A percentile compares a stretch with the other conserved stretches of the same genome.
Evolutionary conservation across 2,888 invertebrate species (phyloP).

Genomic region (Crioceris asparagi): DNA sequence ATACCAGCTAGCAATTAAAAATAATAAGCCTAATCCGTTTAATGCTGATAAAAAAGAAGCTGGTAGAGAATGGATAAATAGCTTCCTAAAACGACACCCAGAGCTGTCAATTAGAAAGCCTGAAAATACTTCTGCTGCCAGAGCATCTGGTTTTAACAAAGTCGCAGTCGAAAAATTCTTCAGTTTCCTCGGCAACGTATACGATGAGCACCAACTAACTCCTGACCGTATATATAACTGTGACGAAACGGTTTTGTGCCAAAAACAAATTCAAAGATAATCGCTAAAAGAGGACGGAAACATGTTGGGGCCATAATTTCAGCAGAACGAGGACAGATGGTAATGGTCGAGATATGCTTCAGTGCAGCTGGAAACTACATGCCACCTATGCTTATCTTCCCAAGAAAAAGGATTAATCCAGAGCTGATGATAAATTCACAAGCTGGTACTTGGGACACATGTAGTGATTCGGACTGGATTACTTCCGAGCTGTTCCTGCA

Average conservation of each 20-base stretch:
- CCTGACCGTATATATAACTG: neutral
- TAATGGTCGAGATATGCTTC: conserved; percentile 21
- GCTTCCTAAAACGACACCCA: neutral
- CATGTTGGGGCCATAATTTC: conserved; percentile 20
- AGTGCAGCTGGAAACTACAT: conserved; percentile 20
- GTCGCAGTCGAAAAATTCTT: conserved; percentile 2
- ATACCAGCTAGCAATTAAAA: neutral
- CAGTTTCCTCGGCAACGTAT: neutral
- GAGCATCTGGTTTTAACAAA: conserved; percentile 3
- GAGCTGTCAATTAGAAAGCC: neutral
- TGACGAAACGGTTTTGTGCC: conserved; percentile 2
- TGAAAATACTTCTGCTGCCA: neutral
- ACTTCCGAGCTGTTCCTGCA: neutral
- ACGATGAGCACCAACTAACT: conserved; percentile 1
- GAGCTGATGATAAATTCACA: conserved; percentile 18
- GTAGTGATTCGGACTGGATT: conserved; percentile 9
- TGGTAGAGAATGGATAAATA: neutral
- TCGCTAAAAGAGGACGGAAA: conserved; percentile 14
- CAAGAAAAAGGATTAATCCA: conserved; percentile 12
- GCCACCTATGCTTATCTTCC: conserved; percentile 11
- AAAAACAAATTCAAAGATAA: neutral
- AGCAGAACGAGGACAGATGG: conserved; percentile 13
- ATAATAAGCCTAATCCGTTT: neutral
- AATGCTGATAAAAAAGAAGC: neutral
- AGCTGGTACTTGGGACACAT: conserved; percentile 14